A percentile compares a stretch with the other conserved stretches of the same genome.
Conservation (phyloP, 1,140 invertebrate species). For the Pteromalus puparum region DNA sequence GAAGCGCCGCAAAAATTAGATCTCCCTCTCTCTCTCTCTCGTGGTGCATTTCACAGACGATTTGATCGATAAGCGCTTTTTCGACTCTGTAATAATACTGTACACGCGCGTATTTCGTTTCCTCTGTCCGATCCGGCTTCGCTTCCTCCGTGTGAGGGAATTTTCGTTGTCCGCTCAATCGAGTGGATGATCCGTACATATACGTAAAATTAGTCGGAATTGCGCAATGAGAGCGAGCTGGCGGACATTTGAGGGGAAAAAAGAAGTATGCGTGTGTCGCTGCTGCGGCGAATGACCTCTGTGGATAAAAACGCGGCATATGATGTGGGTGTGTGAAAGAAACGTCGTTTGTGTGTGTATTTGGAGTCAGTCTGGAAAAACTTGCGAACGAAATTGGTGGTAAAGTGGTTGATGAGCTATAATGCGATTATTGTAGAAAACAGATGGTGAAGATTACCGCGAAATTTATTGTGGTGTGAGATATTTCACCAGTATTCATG, state of each 20-base stretch:
- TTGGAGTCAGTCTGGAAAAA: too few species aligned
- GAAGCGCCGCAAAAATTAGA: constrained; percentile 29
- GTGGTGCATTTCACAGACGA: constrained; percentile 4
- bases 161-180: constrained; percentile 34
- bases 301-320: background rate
- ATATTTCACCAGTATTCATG: too few species aligned
- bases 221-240: constrained; percentile 5
- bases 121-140: background rate
- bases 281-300: background rate
- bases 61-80: constrained; percentile 10
- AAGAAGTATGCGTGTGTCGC: background rate
- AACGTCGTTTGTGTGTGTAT: too few species aligned
- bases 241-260: background rate
- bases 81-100: constrained; percentile 12
- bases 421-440: too few species aligned
- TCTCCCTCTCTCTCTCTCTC: background rate
- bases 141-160: background rate
- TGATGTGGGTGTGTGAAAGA: background rate
- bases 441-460: too few species aligned
- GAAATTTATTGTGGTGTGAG: too few species aligned
- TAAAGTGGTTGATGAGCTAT: too few species aligned
- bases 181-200: constrained; percentile 19
- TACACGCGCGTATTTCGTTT: background rate
- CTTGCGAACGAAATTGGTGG: too few species aligned
- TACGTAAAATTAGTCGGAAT: constrained; percentile 47